phyloP scores from a whole-genome alignment of 2,113 vertebrate species.

The Chiloscyllium plagiosum region DNA sequence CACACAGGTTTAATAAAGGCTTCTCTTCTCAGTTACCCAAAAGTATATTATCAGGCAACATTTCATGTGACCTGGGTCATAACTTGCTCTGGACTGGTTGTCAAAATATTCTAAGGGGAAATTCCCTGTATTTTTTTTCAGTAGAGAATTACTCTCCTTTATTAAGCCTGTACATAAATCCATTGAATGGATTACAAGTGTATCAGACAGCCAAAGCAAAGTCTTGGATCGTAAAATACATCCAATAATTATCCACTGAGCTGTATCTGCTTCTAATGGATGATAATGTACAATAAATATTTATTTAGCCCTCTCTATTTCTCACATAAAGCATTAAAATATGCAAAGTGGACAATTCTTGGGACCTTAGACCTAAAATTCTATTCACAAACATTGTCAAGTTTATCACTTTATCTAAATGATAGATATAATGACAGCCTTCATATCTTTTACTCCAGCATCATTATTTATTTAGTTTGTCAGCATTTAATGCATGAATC shows the following conservation, averaged over 20 bases:
- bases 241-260: neutral
- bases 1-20: neutral
- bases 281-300: slow-evolving; percentile 9
- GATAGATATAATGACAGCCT: neutral
- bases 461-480: slow-evolving; percentile 32
- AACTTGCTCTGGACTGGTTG: neutral
- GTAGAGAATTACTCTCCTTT: neutral
- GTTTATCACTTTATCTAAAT: neutral
- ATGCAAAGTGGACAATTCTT: slow-evolving; percentile 12
- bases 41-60: neutral
- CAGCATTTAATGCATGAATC: neutral
- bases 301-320: neutral
- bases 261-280: neutral
- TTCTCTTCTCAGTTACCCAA: neutral
- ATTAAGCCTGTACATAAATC: neutral
- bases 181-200: neutral
- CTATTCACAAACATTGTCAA: neutral
- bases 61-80: neutral
- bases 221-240: neutral
- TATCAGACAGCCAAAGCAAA: neutral
- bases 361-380: neutral
- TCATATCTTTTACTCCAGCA: neutral
- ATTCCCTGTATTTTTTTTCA: neutral
- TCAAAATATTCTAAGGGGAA: neutral
- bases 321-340: neutral